These are phyloP conservation scores for Zoanthus gigantus DNA, from an alignment of 92 coral and sea anemone species.

Conservation along the genomic window DNA sequence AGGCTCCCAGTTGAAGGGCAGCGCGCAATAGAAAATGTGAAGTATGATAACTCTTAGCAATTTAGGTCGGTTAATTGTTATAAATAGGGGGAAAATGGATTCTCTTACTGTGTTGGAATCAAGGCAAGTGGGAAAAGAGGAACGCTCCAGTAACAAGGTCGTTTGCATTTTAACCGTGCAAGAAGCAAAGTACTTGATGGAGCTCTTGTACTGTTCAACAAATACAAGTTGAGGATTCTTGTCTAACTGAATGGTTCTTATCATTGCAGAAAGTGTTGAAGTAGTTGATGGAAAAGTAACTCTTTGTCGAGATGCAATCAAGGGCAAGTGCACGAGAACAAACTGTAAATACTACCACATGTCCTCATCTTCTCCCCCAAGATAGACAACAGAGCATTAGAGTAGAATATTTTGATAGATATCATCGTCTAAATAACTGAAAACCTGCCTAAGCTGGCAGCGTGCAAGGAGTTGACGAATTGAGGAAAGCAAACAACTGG, in stretches of 20 bases:
- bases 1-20: too few species aligned
- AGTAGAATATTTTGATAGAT: constrained; percentile 31
- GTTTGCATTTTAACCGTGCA: background rate
- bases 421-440: background rate
- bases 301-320: constrained; percentile 93
- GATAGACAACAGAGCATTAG: constrained; percentile 25
- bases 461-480: background rate
- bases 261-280: constrained; percentile 87
- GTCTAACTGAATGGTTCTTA: constrained; percentile 1
- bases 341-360: constrained; percentile 95
- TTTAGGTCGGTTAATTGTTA: too few species aligned
- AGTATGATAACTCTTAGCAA: too few species aligned
- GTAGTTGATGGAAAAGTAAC: constrained; percentile 96
- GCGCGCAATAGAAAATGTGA: too few species aligned
- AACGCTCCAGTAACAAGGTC: too few species aligned
- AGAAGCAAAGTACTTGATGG: background rate
- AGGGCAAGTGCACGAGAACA: constrained; percentile 95
- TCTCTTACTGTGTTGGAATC: too few species aligned
- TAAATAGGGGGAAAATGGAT: too few species aligned
- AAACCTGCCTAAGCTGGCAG: background rate
- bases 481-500: constrained; percentile 4
- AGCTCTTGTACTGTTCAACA: background rate
- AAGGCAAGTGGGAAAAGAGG: too few species aligned
- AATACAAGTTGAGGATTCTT: background rate
- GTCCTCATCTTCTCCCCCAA: constrained; percentile 44